Base-by-base conservation (phyloP, 2,888 invertebrate species). In the Drosophila leonis region DNA sequence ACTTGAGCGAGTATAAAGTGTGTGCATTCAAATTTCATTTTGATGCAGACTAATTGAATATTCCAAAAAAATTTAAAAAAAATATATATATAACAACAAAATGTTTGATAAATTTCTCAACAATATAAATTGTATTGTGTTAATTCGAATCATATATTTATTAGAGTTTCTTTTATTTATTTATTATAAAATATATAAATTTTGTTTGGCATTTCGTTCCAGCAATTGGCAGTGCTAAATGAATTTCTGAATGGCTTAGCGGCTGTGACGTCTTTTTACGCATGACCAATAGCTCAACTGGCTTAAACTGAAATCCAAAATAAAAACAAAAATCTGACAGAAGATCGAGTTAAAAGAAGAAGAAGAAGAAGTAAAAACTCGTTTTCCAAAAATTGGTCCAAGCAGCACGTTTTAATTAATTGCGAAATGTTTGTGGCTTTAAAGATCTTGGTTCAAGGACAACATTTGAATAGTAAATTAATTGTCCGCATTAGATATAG, bases 401-500 rank as follows among this genome's bases (percentile, higher is more conserved):
- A 73, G 42, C 42, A 49, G 48, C 77, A 62, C 42, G 59, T 65
- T 73, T 67, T 52, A 44, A 69, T 69, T 69, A 69, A 63, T 56
- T 74, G 70, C 70, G 31, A 77, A 66, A 55, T 37, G 37, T 15
- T 76, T 37, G 60, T 42, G 64, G 33, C 54, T 44, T 29, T 1
- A 48, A 78, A 67, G 67, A 63, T 62, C 62, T 31, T 59, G 42
- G 59, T 72, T 79, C 79, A 78, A 78, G 78, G 78, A 79, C 76
- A 20, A 51, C 65, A 37, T 67, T 66, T 51, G 27, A 61, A 64
- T 72, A 62, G 54, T 54, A 0, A 60, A 42, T 76, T 12, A 62
- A 65, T 65, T 49, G 44, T 44, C 49, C 29, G 24, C 66, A 49
- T 64, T 31, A 31, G 48, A n/a, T 49, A 49, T 18, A 49, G 31